A percentile compares a stretch with the other conserved stretches of the same genome.
Evolutionary conservation across 1,140 invertebrate species (phyloP).

Genomic region (Berghia stephanieae): DNA sequence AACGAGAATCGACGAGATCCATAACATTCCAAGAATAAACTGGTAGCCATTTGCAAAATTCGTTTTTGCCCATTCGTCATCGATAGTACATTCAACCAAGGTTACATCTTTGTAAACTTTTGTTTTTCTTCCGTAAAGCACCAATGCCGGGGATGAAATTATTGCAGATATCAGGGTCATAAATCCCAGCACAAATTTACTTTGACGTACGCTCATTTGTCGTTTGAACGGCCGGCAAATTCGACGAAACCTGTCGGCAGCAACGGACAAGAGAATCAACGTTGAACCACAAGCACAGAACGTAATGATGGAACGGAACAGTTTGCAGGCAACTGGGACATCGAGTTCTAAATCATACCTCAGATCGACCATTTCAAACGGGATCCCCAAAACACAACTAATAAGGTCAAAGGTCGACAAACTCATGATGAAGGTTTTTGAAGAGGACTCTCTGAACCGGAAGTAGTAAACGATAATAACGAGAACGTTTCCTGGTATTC

Average conservation of each 20-base stretch:
- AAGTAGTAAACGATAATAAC: no score
- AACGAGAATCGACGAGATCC: background rate
- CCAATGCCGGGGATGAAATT: background rate
- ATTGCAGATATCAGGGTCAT: background rate
- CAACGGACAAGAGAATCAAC: conserved; percentile 34
- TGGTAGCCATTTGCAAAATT: background rate
- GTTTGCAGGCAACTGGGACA: conserved; percentile 40
- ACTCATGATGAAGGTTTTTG: conserved; percentile 52
- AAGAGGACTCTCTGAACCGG: conserved; percentile 44
- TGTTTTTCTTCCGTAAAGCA: conserved; percentile 15
- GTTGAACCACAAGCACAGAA: conserved; percentile 32
- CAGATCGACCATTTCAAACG: conserved; percentile 57
- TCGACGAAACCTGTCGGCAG: conserved; percentile 34
- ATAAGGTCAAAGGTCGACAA: conserved; percentile 53
- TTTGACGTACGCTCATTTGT: conserved; percentile 19
- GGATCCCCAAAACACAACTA: conserved; percentile 49
- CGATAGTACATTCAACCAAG: conserved; percentile 19
- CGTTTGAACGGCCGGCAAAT: conserved; percentile 35
- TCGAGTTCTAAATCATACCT: conserved; percentile 43
- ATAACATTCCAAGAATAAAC: background rate
- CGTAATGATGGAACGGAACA: conserved; percentile 29
- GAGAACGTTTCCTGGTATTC: no score
- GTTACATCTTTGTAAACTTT: background rate
- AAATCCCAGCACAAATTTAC: background rate
- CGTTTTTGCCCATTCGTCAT: background rate